Evolutionary conservation across 1,140 invertebrate species (phyloP).

Genomic region (Oscheius sp.): DNA sequence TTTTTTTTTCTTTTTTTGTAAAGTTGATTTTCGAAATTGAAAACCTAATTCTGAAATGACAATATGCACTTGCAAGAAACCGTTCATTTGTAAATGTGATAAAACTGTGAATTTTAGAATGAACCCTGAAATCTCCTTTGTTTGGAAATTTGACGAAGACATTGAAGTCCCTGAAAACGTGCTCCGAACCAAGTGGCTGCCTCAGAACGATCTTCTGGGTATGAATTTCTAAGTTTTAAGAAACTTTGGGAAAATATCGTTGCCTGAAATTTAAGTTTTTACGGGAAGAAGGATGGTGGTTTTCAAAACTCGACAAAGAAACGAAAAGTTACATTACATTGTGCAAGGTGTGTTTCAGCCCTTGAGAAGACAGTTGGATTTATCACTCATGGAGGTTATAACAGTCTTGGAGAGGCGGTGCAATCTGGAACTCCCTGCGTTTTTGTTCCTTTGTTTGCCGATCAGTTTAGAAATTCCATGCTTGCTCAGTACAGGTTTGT

Average conservation of each 20-base stretch:
- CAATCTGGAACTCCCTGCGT: slow-evolving; percentile 9
- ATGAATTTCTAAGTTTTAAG: neutral
- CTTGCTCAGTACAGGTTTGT: neutral
- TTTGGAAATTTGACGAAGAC: slow-evolving; percentile 22
- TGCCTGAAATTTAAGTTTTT: neutral
- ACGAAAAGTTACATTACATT: no score
- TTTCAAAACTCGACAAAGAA: neutral
- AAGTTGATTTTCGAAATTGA: no score
- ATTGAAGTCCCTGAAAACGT: slow-evolving; percentile 20
- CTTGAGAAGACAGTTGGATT: slow-evolving; percentile 18
- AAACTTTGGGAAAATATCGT: neutral
- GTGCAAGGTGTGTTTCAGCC: neutral
- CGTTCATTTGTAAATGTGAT: neutral
- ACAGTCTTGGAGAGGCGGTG: slow-evolving; percentile 13
- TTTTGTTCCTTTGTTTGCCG: neutral
- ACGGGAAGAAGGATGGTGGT: neutral
- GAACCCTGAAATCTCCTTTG: slow-evolving; percentile 9
- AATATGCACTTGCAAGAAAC: neutral
- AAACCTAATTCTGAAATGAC: no score
- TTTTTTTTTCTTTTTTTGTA: no score
- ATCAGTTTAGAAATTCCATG: slow-evolving; percentile 11
- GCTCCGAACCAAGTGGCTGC: slow-evolving; percentile 1
- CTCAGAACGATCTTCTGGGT: slow-evolving; percentile 24
- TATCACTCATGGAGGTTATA: slow-evolving; percentile 25
- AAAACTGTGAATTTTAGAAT: neutral